A percentile compares a stretch with the other conserved stretches of the same genome.
These are phyloP conservation scores for Variabilichromis moorii DNA, from an alignment of 2,113 vertebrate genomes.

Conservation along the genomic window DNA sequence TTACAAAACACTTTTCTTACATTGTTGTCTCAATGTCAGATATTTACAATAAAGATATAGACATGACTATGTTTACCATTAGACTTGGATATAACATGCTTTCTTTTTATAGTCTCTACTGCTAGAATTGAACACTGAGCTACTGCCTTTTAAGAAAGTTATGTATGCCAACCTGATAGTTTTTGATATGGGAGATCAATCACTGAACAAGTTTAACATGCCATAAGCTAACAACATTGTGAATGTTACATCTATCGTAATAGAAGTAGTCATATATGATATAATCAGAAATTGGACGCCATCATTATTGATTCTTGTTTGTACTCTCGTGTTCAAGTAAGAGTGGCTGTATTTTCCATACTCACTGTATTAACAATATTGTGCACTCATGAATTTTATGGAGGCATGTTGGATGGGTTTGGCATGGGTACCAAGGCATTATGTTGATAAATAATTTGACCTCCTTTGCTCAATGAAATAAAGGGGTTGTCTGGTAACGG, in stretches of 20 bases:
- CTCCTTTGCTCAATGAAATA: slow-evolving; percentile 59
- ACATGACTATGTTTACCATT: slow-evolving; percentile 60
- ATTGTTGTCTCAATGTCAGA: slow-evolving; percentile 48
- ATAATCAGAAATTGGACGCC: slow-evolving; percentile 26
- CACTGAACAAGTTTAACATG: slow-evolving; percentile 52
- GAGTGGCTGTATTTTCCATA: slow-evolving; percentile 45
- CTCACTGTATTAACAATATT: slow-evolving; percentile 61
- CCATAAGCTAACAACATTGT: slow-evolving; percentile 53
- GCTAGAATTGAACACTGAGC: slow-evolving; percentile 66
- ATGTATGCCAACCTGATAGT: slow-evolving; percentile 46
- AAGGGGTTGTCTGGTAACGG: slow-evolving; percentile 54
- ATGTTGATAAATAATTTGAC: slow-evolving; percentile 47
- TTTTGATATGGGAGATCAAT: slow-evolving; percentile 52
- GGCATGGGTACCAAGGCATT: slow-evolving; percentile 58
- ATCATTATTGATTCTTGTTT: slow-evolving; percentile 40
- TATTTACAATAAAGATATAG: slow-evolving; percentile 57
- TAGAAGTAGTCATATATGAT: slow-evolving; percentile 45
- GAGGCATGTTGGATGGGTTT: slow-evolving; percentile 40
- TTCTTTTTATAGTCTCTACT: slow-evolving; percentile 67
- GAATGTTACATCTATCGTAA: slow-evolving; percentile 53
- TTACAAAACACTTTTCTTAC: slow-evolving; percentile 31
- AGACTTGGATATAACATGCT: slow-evolving; percentile 59
- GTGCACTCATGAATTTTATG: slow-evolving; percentile 56
- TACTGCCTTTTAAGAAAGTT: slow-evolving; percentile 62
- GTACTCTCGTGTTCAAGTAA: slow-evolving; percentile 33